Evolutionary conservation across 2,797 vertebrate genomes (phyloP).

Genomic region (Rhabdophis nuchalis): DNA sequence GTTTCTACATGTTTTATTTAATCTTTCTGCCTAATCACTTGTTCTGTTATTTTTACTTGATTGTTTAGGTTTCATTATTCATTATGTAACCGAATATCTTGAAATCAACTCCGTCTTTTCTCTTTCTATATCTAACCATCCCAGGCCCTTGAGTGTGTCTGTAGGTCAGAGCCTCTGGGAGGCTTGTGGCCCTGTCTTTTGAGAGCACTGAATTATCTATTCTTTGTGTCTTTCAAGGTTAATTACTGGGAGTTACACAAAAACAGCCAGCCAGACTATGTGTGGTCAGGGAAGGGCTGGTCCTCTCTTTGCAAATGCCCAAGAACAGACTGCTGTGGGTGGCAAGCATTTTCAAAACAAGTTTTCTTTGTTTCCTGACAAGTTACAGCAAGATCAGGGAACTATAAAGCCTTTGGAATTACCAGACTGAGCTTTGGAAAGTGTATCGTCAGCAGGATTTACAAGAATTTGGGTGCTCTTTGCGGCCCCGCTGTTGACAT

Average conservation of each 20-base stretch:
- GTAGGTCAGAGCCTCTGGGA: conserved; percentile 4
- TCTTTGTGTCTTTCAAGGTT: conserved; percentile 32
- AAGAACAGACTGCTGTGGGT: conserved; percentile 71
- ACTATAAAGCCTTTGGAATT: conserved; percentile 58
- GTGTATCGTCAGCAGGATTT: conserved; percentile 42
- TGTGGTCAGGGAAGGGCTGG: conserved; percentile 54
- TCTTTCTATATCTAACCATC: not conserved
- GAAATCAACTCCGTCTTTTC: conserved; percentile 13
- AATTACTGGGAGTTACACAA: conserved; percentile 54
- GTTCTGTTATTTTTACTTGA: not conserved
- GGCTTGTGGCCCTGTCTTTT: conserved; percentile 15
- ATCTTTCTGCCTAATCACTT: conserved; percentile 5
- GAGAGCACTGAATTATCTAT: conserved; percentile 36
- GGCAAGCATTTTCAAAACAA: conserved; percentile 74
- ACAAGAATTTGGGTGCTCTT: conserved; percentile 51
- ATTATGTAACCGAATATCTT: conserved; percentile 8
- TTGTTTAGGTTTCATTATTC: not conserved
- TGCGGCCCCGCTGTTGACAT: conserved; percentile 46
- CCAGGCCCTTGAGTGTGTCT: not conserved
- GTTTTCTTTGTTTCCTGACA: conserved; percentile 73
- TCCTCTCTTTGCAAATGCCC: conserved; percentile 50
- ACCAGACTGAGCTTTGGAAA: conserved; percentile 55
- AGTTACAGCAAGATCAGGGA: conserved; percentile 68
- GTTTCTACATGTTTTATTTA: conserved; percentile 1
- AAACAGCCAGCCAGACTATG: conserved; percentile 48